Conservation (phyloP, 1,140 invertebrate species). For the Brachionus rubens region DNA sequence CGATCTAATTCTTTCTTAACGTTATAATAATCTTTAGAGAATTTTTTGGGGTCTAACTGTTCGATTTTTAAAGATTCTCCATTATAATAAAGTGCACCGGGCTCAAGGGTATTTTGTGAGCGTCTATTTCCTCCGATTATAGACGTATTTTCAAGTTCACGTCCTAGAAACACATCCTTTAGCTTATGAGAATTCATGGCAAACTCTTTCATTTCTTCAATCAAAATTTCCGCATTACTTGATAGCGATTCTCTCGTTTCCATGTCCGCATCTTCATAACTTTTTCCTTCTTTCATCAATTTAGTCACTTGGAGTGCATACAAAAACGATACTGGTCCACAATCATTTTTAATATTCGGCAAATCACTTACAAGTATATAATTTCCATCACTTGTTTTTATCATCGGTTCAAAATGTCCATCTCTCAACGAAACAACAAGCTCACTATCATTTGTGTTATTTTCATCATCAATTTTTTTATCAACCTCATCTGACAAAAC, state of each 20-base stretch:
- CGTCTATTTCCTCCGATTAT: slow-evolving; percentile 5
- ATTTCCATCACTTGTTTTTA: neutral
- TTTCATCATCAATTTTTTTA: neutral
- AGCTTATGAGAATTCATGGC: neutral
- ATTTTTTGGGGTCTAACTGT: neutral
- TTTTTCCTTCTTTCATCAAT: neutral
- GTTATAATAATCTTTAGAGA: neutral
- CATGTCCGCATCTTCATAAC: neutral
- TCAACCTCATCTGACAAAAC: neutral
- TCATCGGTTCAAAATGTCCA: neutral
- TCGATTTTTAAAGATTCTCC: neutral
- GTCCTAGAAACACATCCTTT: neutral
- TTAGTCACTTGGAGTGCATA: slow-evolving; percentile 1
- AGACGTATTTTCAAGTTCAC: neutral
- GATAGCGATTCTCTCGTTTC: neutral
- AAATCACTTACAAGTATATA: slow-evolving; percentile 13
- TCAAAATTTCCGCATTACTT: neutral
- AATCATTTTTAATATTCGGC: neutral
- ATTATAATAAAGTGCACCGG: neutral
- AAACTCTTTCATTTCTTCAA: neutral
- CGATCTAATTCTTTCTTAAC: neutral
- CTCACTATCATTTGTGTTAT: neutral
- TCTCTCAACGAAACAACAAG: neutral
- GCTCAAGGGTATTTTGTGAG: neutral
- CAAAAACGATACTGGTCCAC: neutral